A percentile compares a stretch with the other conserved stretches of the same genome.
phyloP scores from a whole-genome alignment of 2,113 vertebrate species.

The Alethe diademata region DNA sequence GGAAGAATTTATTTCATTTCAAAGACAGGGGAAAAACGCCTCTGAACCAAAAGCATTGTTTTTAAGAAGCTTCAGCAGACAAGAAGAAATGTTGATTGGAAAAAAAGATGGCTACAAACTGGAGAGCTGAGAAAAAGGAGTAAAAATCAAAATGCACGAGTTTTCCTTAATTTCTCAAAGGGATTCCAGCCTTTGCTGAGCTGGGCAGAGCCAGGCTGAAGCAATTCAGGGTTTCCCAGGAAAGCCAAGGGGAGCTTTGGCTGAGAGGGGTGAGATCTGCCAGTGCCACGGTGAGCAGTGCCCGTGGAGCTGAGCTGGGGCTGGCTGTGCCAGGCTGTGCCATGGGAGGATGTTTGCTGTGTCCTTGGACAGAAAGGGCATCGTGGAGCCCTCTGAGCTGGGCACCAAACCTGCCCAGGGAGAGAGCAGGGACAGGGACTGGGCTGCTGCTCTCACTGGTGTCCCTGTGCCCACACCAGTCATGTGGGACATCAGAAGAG shows the following conservation, averaged over 20 bases:
- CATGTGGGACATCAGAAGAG: neutral
- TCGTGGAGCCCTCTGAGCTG: rapidly evolving
- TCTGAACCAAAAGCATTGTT: neutral
- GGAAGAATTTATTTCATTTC: neutral
- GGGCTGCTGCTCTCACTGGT: neutral
- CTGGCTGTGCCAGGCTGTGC: neutral
- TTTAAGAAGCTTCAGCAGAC: neutral
- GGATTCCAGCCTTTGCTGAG: neutral
- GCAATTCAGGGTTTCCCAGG: neutral
- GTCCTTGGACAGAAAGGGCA: neutral
- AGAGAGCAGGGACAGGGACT: neutral
- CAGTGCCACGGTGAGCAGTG: neutral
- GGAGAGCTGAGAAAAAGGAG: neutral
- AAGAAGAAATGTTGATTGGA: neutral
- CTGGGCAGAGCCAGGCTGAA: neutral
- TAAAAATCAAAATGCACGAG: neutral
- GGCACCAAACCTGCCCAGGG: neutral
- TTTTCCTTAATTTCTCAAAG: neutral
- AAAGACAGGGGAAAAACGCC: neutral
- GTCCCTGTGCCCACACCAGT: neutral
- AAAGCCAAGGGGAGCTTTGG: neutral
- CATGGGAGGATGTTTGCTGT: neutral
- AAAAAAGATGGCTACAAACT: neutral
- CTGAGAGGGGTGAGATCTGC: neutral
- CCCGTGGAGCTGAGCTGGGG: neutral